These are phyloP conservation scores for Zaprionus gabonicus DNA, from an alignment of 1,140 invertebrate species.

Conservation along the genomic window DNA sequence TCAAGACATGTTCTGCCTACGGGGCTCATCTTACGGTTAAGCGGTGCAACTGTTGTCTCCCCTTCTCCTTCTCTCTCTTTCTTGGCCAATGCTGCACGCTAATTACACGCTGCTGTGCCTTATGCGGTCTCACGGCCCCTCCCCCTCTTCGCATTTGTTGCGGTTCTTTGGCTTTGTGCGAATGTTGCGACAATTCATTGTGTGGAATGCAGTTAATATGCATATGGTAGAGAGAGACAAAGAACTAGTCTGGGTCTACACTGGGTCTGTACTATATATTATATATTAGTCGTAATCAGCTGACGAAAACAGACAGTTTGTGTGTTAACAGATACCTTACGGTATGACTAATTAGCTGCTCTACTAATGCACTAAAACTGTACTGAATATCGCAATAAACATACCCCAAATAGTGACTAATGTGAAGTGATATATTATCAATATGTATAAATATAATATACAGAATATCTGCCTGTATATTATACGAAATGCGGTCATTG, in stretches of 20 bases:
- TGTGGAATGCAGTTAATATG: slow-evolving; percentile 79
- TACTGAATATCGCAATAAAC: neutral
- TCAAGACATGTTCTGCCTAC: slow-evolving; percentile 37
- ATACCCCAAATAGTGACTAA: slow-evolving; percentile 29
- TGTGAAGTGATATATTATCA: slow-evolving; percentile 18
- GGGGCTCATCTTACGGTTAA: slow-evolving; percentile 49
- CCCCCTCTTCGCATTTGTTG: slow-evolving; percentile 33
- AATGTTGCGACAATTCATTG: slow-evolving; percentile 36
- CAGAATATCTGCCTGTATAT: neutral
- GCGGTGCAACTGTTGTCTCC: slow-evolving; percentile 32
- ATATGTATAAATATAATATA: neutral
- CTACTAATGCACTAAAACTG: neutral
- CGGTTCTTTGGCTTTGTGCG: slow-evolving; percentile 57
- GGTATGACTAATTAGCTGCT: slow-evolving; percentile 38
- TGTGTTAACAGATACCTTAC: slow-evolving; percentile 8
- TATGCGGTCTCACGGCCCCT: slow-evolving; percentile 58
- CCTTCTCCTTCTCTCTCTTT: neutral
- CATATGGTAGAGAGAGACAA: slow-evolving; percentile 28
- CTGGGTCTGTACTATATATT: neutral
- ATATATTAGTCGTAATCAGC: neutral
- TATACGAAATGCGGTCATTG: slow-evolving; percentile 4
- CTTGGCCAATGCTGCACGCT: slow-evolving; percentile 68
- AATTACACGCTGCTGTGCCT: slow-evolving; percentile 79
- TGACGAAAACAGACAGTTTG: neutral
- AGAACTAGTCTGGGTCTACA: neutral